Evolutionary conservation across 2,888 invertebrate genomes (phyloP).

Genomic region (Melinaea menophilus): DNA sequence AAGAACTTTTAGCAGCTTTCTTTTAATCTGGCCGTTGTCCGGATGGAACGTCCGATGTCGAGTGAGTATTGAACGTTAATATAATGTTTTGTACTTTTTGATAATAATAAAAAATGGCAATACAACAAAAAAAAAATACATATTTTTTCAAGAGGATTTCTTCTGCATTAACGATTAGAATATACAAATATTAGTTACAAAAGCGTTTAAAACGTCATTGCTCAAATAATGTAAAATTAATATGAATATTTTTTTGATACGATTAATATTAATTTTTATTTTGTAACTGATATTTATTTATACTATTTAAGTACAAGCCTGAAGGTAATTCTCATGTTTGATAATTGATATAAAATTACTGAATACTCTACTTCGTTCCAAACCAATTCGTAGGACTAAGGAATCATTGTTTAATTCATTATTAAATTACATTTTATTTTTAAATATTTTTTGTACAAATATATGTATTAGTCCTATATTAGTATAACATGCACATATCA

Average conservation of each 20-base stretch:
- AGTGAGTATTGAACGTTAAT: background rate
- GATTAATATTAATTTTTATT: constrained; percentile 7
- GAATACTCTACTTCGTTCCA: background rate
- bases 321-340: constrained; percentile 5
- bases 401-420: background rate
- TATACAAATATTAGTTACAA: constrained; percentile 7
- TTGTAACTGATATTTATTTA: constrained; percentile 8
- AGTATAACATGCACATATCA: constrained; percentile 2
- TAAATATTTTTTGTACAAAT: constrained; percentile 2
- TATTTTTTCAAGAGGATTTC: constrained; percentile 8
- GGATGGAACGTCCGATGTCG: background rate
- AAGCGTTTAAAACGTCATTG: constrained; percentile 6
- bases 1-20: constrained; percentile 7
- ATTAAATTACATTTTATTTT: background rate
- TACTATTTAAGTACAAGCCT: constrained; percentile 6
- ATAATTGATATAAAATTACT: background rate
- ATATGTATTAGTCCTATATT: background rate
- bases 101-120: constrained; percentile 6
- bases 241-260: constrained; percentile 7
- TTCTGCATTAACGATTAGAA: constrained; percentile 1
- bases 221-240: constrained; percentile 8
- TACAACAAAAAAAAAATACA: constrained; percentile 1
- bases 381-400: constrained; percentile 1
- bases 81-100: constrained; percentile 6
- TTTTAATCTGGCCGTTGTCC: constrained; percentile 5